Evolutionary conservation across 2,113 vertebrate genomes (phyloP).

Genomic region (Channa maculata): DNA sequence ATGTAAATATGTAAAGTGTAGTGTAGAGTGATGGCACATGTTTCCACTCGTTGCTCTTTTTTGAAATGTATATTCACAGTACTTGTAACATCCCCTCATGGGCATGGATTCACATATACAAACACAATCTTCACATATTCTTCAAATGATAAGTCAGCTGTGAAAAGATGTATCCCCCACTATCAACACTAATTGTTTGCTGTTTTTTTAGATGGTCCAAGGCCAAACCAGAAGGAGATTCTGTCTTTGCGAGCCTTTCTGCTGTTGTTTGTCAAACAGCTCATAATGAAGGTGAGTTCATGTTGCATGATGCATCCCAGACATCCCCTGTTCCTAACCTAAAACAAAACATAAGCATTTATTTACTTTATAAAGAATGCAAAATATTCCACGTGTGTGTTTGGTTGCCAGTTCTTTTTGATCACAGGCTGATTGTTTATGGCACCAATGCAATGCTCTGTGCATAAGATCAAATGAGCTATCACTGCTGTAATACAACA

Average conservation of each 20-base stretch:
- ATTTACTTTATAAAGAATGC: too few relatives aligned
- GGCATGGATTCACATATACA: background rate
- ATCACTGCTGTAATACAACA: too few relatives aligned
- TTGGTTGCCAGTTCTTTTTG: too few relatives aligned
- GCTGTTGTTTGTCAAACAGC: slow-evolving; percentile 95
- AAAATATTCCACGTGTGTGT: too few relatives aligned
- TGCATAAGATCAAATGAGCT: too few relatives aligned
- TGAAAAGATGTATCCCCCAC: background rate
- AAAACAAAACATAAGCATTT: too few relatives aligned
- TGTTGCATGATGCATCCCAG: background rate
- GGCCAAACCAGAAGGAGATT: slow-evolving; percentile 94
- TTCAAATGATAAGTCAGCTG: background rate
- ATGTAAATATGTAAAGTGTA: too few relatives aligned
- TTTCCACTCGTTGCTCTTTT: too few relatives aligned
- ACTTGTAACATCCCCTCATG: background rate
- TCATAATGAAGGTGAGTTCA: slow-evolving; percentile 93
- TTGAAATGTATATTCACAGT: background rate
- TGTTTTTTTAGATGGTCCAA: slow-evolving; percentile 88
- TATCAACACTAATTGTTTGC: slow-evolving; percentile 5
- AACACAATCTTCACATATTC: background rate
- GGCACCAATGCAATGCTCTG: too few relatives aligned
- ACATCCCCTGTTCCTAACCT: too few relatives aligned
- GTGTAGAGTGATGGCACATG: too few relatives aligned
- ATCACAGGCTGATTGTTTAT: too few relatives aligned
- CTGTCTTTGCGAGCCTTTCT: slow-evolving; percentile 92